These are phyloP conservation scores for Idaea biselata DNA, from an alignment of 2,888 invertebrate species.

Conservation along the genomic window DNA sequence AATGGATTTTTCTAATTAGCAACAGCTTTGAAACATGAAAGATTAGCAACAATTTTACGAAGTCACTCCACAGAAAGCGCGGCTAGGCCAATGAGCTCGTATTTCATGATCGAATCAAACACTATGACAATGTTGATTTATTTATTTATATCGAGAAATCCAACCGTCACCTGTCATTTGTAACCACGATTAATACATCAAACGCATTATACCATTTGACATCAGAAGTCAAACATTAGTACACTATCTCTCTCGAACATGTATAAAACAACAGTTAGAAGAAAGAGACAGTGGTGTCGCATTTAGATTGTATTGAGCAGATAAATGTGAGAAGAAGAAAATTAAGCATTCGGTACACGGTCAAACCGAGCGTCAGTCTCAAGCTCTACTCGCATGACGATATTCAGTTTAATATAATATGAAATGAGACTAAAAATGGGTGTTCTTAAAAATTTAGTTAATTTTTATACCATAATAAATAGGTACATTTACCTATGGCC, in stretches of 20 bases:
- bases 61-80: too few species aligned
- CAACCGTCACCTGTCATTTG: constrained; percentile 52
- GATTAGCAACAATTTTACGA: too few species aligned
- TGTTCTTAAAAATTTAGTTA: too few species aligned
- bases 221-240: constrained; percentile 61
- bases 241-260: constrained; percentile 44
- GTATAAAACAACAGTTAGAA: constrained; percentile 24
- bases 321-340: constrained; percentile 26
- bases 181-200: constrained; percentile 54
- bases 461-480: too few species aligned
- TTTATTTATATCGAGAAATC: constrained; percentile 35
- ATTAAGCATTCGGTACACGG: not conserved
- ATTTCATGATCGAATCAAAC: not conserved
- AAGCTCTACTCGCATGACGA: not conserved
- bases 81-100: too few species aligned
- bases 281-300: constrained; percentile 52
- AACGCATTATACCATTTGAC: constrained; percentile 56
- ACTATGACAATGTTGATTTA: not conserved
- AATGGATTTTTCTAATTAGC: too few species aligned
- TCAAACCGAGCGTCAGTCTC: not conserved
- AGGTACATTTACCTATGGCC: too few species aligned
- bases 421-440: too few species aligned
- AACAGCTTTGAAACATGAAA: too few species aligned
- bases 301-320: constrained; percentile 58
- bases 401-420: too few species aligned